Evolutionary conservation across 2,888 invertebrate species (phyloP).

Genomic region (Habrosyne pyritoides): DNA sequence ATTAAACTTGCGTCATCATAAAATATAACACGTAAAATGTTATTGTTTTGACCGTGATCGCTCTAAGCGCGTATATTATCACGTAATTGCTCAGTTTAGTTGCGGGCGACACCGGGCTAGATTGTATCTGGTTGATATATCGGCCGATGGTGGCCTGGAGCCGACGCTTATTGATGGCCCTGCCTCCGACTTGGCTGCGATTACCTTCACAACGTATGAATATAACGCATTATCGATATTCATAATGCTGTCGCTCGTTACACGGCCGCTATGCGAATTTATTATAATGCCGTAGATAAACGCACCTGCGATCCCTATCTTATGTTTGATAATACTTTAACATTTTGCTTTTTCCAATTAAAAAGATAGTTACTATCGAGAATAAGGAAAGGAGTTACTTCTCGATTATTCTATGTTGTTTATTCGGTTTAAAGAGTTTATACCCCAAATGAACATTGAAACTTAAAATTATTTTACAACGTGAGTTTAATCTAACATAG

Average conservation of each 20-base stretch:
- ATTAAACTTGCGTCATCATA: not conserved
- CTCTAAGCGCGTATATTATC: constrained; percentile 36
- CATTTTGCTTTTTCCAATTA: not conserved
- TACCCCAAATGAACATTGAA: no score
- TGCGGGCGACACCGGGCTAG: constrained; percentile 59
- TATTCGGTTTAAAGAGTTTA: no score
- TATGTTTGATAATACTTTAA: not conserved
- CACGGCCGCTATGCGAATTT: constrained; percentile 10
- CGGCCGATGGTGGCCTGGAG: constrained; percentile 55
- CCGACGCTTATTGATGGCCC: constrained; percentile 55
- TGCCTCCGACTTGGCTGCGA: constrained; percentile 46
- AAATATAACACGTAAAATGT: not conserved
- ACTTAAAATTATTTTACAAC: no score
- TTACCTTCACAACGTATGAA: constrained; percentile 33
- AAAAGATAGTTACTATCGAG: not conserved
- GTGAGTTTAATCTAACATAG: no score
- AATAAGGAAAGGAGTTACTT: not conserved
- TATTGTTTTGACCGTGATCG: constrained; percentile 10
- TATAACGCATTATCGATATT: constrained; percentile 56
- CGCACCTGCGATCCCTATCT: constrained; percentile 3
- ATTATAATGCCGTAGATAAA: constrained; percentile 5
- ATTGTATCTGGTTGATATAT: constrained; percentile 72
- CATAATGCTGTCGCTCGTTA: constrained; percentile 59
- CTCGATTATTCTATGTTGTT: no score
- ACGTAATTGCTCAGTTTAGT: constrained; percentile 63